These are phyloP conservation scores for Euwallacea fornicatus DNA, from an alignment of 1,140 invertebrate genomes.

Conservation along the genomic window DNA sequence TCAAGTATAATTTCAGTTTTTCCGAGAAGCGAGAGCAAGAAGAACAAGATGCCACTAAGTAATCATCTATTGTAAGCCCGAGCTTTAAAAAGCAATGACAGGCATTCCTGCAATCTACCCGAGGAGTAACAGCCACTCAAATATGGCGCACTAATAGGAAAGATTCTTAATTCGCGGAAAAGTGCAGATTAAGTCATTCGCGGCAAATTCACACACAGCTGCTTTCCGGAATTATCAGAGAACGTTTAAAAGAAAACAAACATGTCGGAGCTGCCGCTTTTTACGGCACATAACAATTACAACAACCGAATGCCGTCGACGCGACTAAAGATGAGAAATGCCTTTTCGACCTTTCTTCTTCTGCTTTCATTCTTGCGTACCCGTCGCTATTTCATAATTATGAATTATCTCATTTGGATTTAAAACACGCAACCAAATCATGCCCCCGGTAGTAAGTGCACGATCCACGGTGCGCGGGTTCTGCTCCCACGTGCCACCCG, in stretches of 20 bases:
- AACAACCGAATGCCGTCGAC: constrained; percentile 41
- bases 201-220: constrained; percentile 44
- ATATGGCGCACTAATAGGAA: constrained; percentile 33
- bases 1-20: constrained; percentile 25
- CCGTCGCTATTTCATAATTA: no score
- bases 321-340: constrained; percentile 38
- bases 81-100: constrained; percentile 26
- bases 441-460: no score
- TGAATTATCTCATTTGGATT: no score
- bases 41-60: constrained; percentile 30
- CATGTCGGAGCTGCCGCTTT: constrained; percentile 45
- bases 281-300: constrained; percentile 49
- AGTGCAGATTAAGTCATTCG: constrained; percentile 48
- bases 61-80: constrained; percentile 27
- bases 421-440: no score
- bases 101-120: constrained; percentile 21
- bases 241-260: constrained; percentile 43
- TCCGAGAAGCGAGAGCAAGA: constrained; percentile 14
- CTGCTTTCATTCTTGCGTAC: neutral
- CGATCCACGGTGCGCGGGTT: no score
- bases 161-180: constrained; percentile 41
- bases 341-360: constrained; percentile 12
- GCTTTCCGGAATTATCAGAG: constrained; percentile 45
- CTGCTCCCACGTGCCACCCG: no score
- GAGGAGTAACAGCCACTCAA: constrained; percentile 27